Conservation (phyloP, 2,888 invertebrate genomes). For the Conistra vaccinii region DNA sequence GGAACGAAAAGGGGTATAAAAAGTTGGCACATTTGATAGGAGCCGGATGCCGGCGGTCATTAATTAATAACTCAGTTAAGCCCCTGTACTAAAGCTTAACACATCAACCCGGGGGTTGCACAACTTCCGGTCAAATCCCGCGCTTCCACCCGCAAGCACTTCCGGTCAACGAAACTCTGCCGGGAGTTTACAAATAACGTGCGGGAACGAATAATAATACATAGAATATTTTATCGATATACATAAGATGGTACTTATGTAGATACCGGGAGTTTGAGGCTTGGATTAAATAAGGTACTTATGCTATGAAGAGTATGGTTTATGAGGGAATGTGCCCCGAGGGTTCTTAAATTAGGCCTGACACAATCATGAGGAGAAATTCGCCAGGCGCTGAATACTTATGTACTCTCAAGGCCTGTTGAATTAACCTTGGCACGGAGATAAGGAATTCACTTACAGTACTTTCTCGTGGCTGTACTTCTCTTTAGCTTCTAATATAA, state of each 20-base stretch:
- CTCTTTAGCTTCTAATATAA: slow-evolving; percentile 34
- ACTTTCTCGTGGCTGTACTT: slow-evolving; percentile 54
- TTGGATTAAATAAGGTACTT: slow-evolving; percentile 60
- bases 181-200: slow-evolving; percentile 75
- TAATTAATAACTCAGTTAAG: slow-evolving; percentile 89
- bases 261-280: slow-evolving; percentile 17
- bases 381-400: slow-evolving; percentile 66
- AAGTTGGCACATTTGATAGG: slow-evolving; percentile 73
- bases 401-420: slow-evolving; percentile 60
- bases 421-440: slow-evolving; percentile 64
- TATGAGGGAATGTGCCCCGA: slow-evolving; percentile 63
- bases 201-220: slow-evolving; percentile 56
- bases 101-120: slow-evolving; percentile 83
- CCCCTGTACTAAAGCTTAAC: slow-evolving; percentile 85
- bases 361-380: slow-evolving; percentile 70
- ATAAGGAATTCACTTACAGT: slow-evolving; percentile 68
- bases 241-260: slow-evolving; percentile 30
- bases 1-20: slow-evolving; percentile 65
- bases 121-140: slow-evolving; percentile 88
- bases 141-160: slow-evolving; percentile 83
- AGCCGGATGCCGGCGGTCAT: slow-evolving; percentile 82
- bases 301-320: slow-evolving; percentile 57
- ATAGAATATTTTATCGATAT: slow-evolving; percentile 59
- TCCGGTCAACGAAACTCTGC: slow-evolving; percentile 86
- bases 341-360: slow-evolving; percentile 70